These are phyloP conservation scores for Hirtodrosophila histrioides DNA, from an alignment of 2,888 invertebrate genomes.

Conservation along the genomic window DNA sequence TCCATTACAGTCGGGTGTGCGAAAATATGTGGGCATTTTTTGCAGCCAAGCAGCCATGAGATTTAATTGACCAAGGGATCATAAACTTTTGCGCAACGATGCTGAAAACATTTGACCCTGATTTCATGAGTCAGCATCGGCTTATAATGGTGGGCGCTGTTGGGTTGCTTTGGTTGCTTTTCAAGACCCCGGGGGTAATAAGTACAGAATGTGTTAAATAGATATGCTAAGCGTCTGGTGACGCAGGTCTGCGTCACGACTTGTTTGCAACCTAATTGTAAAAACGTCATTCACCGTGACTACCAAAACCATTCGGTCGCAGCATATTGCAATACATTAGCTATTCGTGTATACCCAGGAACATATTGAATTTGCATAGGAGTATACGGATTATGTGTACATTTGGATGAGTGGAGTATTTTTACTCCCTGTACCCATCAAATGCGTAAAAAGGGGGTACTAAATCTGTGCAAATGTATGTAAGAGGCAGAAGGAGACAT, in stretches of 20 bases:
- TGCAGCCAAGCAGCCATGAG: slow-evolving; percentile 61
- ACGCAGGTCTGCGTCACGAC: slow-evolving; percentile 3
- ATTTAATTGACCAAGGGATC: slow-evolving; percentile 84
- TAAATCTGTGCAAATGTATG: too few species aligned
- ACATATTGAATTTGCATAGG: too few species aligned
- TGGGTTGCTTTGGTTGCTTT: slow-evolving; percentile 9
- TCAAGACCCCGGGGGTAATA: slow-evolving; percentile 10
- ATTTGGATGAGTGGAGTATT: too few species aligned
- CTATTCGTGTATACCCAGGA: too few species aligned
- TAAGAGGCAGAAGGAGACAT: too few species aligned
- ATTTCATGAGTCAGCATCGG: slow-evolving; percentile 82
- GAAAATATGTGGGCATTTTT: slow-evolving; percentile 35
- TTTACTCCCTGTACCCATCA: too few species aligned
- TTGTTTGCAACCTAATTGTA: slow-evolving; percentile 16
- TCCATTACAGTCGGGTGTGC: slow-evolving; percentile 26
- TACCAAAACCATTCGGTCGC: not conserved
- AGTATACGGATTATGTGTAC: too few species aligned
- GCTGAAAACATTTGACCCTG: slow-evolving; percentile 83
- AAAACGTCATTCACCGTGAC: slow-evolving; percentile 4
- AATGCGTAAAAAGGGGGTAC: too few species aligned
- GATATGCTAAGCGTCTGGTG: slow-evolving; percentile 19
- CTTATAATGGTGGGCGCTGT: slow-evolving; percentile 7
- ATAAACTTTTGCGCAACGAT: slow-evolving; percentile 82
- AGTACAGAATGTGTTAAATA: slow-evolving; percentile 36
- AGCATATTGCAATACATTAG: not conserved